A percentile compares a stretch with the other conserved stretches of the same genome.
Evolutionary conservation across 1,140 invertebrate species (phyloP).

Genomic region (Drosophila trapezifrons): DNA sequence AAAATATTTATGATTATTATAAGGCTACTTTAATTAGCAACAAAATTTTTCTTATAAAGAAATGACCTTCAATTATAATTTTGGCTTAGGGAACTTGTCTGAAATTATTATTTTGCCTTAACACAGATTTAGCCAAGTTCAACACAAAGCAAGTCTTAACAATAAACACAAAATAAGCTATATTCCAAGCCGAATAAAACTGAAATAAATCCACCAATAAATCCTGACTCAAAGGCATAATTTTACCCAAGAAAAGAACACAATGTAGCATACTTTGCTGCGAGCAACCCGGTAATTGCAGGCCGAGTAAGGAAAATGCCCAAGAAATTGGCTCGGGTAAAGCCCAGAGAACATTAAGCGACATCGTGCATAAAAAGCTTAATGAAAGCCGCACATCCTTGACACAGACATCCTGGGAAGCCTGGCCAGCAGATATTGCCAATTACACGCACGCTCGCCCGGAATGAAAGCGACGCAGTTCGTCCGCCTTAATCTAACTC

Average conservation of each 20-base stretch:
- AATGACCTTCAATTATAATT: too few relatives aligned
- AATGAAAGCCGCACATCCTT: conserved; percentile 30
- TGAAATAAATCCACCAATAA: conserved; percentile 1
- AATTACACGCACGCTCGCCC: conserved; percentile 50
- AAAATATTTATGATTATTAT: not conserved
- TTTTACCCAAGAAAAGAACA: not conserved
- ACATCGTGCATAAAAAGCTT: conserved; percentile 28
- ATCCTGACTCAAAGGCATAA: not conserved
- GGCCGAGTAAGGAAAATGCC: not conserved
- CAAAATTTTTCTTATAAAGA: too few relatives aligned
- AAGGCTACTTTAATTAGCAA: not conserved
- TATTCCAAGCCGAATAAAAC: not conserved
- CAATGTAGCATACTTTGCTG: conserved; percentile 22
- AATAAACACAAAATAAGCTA: too few relatives aligned
- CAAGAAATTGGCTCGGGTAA: conserved; percentile 15
- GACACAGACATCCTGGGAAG: conserved; percentile 7
- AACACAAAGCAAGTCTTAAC: not conserved
- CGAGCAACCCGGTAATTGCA: not conserved
- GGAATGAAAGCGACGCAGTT: conserved; percentile 24
- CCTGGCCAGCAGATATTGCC: conserved; percentile 43
- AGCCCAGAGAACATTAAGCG: conserved; percentile 13
- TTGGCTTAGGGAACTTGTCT: not conserved
- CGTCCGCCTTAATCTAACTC: conserved; percentile 71
- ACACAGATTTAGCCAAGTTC: not conserved
- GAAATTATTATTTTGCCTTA: not conserved